Conservation (phyloP, 2,888 invertebrate genomes). For the Elmis aenea region DNA sequence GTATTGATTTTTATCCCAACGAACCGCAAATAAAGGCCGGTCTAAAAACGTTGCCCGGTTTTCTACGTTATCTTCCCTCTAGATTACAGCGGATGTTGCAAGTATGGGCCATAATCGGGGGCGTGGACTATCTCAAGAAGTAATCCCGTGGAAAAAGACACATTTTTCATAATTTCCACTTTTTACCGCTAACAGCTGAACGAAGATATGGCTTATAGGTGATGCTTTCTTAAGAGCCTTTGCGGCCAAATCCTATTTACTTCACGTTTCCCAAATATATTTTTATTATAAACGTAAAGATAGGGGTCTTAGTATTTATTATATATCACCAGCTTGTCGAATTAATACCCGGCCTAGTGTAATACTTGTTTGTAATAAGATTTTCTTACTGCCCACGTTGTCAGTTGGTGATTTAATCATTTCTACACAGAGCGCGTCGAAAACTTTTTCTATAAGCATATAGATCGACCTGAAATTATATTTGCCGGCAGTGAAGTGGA, state of each 20-base stretch:
- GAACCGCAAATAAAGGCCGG: conserved; percentile 37
- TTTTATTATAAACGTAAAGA: too few relatives aligned
- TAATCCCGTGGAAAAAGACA: conserved; percentile 34
- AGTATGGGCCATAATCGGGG: conserved; percentile 22
- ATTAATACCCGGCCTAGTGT: too few relatives aligned
- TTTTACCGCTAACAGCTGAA: conserved; percentile 27
- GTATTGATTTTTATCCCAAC: conserved; percentile 38
- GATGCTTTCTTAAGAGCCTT: conserved; percentile 22
- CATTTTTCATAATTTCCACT: conserved; percentile 38
- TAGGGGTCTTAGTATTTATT: too few relatives aligned
- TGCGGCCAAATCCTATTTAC: conserved; percentile 27
- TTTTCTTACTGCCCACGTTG: too few relatives aligned
- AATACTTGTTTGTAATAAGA: too few relatives aligned
- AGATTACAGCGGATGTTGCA: conserved; percentile 10
- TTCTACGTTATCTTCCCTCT: conserved; percentile 8
- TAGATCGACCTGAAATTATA: conserved; percentile 41
- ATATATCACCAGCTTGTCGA: too few relatives aligned
- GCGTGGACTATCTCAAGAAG: conserved; percentile 34
- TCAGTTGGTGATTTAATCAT: conserved; percentile 11
- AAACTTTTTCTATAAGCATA: conserved; percentile 39
- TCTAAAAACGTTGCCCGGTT: conserved; percentile 33
- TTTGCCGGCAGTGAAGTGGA: conserved; percentile 36
- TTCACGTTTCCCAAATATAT: conserved; percentile 18
- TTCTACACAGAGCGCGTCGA: conserved; percentile 8
- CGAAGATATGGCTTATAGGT: conserved; percentile 26